These are phyloP conservation scores for Heliconius ethilla DNA, from an alignment of 2,888 invertebrate genomes.

Conservation along the genomic window DNA sequence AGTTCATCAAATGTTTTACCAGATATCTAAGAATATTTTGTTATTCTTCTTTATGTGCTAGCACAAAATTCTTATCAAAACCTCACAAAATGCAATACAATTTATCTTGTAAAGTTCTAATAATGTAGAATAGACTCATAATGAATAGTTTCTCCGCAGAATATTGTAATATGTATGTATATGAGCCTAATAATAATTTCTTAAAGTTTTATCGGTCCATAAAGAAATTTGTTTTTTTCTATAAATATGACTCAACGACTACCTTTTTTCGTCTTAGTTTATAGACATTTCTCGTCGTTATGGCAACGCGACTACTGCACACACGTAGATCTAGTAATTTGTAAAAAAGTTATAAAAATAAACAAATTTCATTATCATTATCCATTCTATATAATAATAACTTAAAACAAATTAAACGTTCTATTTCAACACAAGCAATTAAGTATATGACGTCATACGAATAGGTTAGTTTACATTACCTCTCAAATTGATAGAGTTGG, in stretches of 20 bases:
- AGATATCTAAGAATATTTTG: too few species aligned
- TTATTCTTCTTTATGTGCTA: too few species aligned
- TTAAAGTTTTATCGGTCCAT: background rate
- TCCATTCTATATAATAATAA: background rate
- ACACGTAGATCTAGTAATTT: background rate
- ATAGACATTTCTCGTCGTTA: too few species aligned
- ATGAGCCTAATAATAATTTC: background rate
- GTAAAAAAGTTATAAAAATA: background rate
- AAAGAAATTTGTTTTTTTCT: background rate
- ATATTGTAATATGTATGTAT: background rate
- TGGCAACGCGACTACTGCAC: too few species aligned
- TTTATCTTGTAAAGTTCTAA: background rate
- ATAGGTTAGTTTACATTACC: constrained; percentile 53
- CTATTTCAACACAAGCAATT: background rate
- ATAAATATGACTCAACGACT: background rate
- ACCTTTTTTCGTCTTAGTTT: too few species aligned
- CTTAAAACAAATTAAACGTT: background rate
- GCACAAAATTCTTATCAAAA: too few species aligned
- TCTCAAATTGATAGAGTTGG: constrained; percentile 75
- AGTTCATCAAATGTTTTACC: background rate
- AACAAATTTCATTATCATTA: background rate
- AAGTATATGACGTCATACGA: background rate
- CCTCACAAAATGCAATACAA: too few species aligned
- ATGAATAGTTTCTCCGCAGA: background rate
- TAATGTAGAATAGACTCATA: background rate